phyloP scores from a whole-genome alignment of 2,797 vertebrate genomes.

The Acomys russatus region DNA sequence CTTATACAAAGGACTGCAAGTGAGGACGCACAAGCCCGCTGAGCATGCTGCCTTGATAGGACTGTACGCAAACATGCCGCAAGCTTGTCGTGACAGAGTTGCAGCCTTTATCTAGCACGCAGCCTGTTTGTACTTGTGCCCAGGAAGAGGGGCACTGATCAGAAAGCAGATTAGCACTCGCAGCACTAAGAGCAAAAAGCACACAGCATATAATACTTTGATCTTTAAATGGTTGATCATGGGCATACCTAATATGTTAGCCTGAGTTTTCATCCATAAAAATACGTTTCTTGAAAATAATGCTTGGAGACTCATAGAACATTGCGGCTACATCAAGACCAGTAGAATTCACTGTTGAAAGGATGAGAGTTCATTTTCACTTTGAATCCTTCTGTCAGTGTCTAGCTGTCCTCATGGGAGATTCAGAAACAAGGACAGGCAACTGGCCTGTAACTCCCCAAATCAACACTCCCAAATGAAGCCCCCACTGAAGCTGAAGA shows the following conservation, averaged over 20 bases:
- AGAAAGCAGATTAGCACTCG: not conserved
- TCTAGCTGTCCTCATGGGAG: not conserved
- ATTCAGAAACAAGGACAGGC: not conserved
- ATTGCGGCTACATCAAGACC: not conserved
- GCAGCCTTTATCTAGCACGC: not conserved
- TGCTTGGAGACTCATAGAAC: constrained; percentile 46
- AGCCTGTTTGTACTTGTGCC: not conserved
- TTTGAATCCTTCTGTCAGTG: no score
- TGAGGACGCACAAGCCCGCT: not conserved
- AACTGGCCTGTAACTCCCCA: not conserved
- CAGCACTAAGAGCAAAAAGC: constrained; percentile 13
- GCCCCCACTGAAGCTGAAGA: not conserved
- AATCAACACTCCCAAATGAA: not conserved
- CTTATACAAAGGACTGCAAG: not conserved
- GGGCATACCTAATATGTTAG: constrained; percentile 69
- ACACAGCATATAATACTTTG: constrained; percentile 75
- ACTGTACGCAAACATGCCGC: no score
- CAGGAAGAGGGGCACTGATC: not conserved
- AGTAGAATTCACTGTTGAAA: not conserved
- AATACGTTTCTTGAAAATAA: constrained; percentile 72
- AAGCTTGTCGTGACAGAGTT: not conserved
- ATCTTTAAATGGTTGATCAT: constrained; percentile 77
- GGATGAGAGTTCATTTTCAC: not conserved
- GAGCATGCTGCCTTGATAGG: not conserved
- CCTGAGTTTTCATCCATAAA: constrained; percentile 80